Percentiles rank a stretch among this genome's conserved stretches.
phyloP scores from a whole-genome alignment of 2,113 vertebrate species.

The Pristiophorus japonicus region DNA sequence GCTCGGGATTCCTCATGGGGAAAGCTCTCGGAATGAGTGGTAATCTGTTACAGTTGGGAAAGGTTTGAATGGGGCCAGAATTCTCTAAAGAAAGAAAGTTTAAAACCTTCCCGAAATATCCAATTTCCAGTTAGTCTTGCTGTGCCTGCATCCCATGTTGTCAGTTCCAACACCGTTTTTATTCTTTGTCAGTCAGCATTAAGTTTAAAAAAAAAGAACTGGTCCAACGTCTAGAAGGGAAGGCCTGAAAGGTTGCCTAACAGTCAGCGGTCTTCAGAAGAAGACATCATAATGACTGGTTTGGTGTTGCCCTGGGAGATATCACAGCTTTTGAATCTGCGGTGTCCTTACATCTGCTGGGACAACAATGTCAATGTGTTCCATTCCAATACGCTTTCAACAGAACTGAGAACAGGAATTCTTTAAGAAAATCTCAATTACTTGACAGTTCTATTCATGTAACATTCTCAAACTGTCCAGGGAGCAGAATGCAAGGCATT shows the following conservation, averaged over 20 bases:
- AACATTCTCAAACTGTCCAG: neutral
- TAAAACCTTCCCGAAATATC: neutral
- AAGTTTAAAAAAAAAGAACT: neutral
- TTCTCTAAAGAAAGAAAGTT: neutral
- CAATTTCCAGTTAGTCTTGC: neutral
- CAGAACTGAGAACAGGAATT: neutral
- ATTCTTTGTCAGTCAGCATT: constrained; percentile 3
- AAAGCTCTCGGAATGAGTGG: too few species aligned
- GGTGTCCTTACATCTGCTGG: constrained; percentile 1
- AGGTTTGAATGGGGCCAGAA: neutral
- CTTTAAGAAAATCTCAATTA: neutral
- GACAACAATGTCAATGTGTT: constrained; percentile 7
- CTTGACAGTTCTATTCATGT: neutral
- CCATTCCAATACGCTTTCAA: neutral
- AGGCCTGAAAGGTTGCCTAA: neutral
- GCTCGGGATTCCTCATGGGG: too few species aligned
- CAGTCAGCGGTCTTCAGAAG: neutral
- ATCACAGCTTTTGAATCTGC: constrained; percentile 1
- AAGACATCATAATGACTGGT: constrained; percentile 16
- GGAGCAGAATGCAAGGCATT: neutral
- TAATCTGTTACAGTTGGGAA: too few species aligned
- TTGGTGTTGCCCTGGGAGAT: constrained; percentile 16
- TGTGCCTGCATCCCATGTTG: neutral
- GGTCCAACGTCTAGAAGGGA: neutral
- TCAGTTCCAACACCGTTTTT: neutral